Conservation (phyloP, 2,888 invertebrate genomes). For the Pyrochroa serraticornis region DNA sequence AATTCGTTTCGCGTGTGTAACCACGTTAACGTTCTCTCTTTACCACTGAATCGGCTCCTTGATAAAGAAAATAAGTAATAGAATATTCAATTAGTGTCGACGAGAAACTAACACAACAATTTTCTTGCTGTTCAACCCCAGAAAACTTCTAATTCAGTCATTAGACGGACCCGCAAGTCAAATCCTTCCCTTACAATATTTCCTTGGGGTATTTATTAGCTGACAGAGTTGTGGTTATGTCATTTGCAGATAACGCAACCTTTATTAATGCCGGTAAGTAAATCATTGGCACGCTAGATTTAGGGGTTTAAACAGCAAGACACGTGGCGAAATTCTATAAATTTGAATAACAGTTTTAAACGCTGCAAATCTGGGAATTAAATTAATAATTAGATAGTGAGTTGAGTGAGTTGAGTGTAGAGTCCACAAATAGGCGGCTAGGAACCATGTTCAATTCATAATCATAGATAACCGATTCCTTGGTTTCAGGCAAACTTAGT, state of each 20-base stretch:
- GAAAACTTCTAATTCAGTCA: not conserved
- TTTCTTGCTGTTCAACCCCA: too few species aligned
- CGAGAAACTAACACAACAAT: not conserved
- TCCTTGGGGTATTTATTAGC: not conserved
- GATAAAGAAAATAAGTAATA: not conserved
- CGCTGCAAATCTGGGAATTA: too few species aligned
- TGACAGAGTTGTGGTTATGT: constrained; percentile 2
- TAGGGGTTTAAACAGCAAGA: not conserved
- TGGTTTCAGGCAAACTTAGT: too few species aligned
- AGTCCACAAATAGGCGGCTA: too few species aligned
- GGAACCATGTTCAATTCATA: too few species aligned
- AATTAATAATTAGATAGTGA: too few species aligned
- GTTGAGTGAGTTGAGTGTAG: too few species aligned
- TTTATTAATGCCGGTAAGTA: not conserved
- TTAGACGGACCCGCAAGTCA: not conserved
- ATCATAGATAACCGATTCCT: too few species aligned
- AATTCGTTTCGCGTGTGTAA: constrained; percentile 13
- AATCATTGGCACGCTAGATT: constrained; percentile 4
- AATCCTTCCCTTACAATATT: not conserved
- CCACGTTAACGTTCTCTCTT: constrained; percentile 6
- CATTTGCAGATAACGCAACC: constrained; percentile 1
- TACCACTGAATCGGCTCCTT: not conserved
- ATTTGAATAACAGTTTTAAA: too few species aligned
- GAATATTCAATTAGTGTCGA: not conserved
- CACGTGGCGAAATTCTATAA: too few species aligned